phyloP scores from a whole-genome alignment of 2,113 vertebrate species.

The Ursus arctos region DNA sequence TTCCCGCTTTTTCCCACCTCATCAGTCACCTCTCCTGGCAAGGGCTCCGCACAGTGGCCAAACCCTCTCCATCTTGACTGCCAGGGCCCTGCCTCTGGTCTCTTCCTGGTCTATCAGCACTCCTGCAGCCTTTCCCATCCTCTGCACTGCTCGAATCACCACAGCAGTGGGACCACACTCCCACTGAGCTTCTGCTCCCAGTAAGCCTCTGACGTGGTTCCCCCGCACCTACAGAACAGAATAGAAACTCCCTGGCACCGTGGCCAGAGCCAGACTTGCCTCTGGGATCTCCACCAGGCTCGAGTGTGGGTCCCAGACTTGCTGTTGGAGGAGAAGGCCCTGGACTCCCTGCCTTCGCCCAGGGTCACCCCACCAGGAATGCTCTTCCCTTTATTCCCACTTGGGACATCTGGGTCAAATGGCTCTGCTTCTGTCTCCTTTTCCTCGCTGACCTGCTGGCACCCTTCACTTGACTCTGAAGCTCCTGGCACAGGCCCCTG shows the following conservation, averaged over 20 bases:
- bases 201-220: neutral
- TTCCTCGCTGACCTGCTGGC: no score
- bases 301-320: neutral
- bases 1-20: neutral
- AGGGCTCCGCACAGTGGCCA: neutral
- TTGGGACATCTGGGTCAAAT: neutral
- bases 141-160: accelerated
- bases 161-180: no score
- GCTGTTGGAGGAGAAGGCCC: no score
- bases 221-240: neutral
- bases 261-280: no score
- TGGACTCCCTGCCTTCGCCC: no score
- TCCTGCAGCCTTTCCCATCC: no score
- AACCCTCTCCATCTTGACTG: neutral
- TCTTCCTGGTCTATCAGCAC: accelerated
- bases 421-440: neutral
- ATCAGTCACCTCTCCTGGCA: no score
- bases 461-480: neutral
- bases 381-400: no score
- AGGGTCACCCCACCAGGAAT: neutral
- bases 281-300: neutral
- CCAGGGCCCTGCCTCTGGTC: neutral
- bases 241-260: no score
- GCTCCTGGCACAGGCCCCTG: accelerated
- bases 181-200: neutral